Evolutionary conservation across 2,888 invertebrate genomes (phyloP), one percentile per base, ranked within the genome.

Genomic region (Vandiemenella viatica): DNA sequence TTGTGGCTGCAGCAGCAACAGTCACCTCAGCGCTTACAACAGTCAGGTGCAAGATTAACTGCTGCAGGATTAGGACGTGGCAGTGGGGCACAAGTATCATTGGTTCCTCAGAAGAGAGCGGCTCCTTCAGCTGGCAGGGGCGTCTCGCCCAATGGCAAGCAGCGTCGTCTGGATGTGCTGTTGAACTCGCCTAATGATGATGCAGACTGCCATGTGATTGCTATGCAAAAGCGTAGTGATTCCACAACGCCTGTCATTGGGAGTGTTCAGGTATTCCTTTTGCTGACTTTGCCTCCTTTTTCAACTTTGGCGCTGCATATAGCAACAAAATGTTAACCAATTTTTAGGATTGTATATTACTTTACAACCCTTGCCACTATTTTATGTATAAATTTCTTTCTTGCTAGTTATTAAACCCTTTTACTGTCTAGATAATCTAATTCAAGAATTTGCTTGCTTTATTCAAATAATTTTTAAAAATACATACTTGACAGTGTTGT

Each of bases 161-260:
- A 53, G 37, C 49, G 50, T 52, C 68, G 79, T 15, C 67, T 78
- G 53, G 80, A 80, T 56, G 73, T 82, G 59, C 60, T 82, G 19
- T 65, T 82, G 3, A 80, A 81, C 0, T 78, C 79, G 46, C 75
- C 77, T 60, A 79, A 82, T 52, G 81, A 81, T 56, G 81, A 81
- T 56, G 79, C 81, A 37, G 83, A 83, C 58, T 83, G 83, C 60
- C 80, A 82, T 59, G 79, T 83, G 13, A 80, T 83, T 63, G 76
- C 81, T 3, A 76, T 82, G 67, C 82, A 82, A 61, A 80, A 80
- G 53, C 76, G 82, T 57, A 76, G 79, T 41, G 80, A 80, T 1
- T 80, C 81, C 1, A 61, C 83, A 50, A n/a, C 13, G n/a, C 84
- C 83, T 0, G 72, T 83, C 60, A 84, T 84, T 51, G 78, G 80